Percentiles rank a stretch among this genome's conserved stretches.
Conservation (phyloP, 2,797 vertebrate species). For the Chiloscyllium punctatum region DNA sequence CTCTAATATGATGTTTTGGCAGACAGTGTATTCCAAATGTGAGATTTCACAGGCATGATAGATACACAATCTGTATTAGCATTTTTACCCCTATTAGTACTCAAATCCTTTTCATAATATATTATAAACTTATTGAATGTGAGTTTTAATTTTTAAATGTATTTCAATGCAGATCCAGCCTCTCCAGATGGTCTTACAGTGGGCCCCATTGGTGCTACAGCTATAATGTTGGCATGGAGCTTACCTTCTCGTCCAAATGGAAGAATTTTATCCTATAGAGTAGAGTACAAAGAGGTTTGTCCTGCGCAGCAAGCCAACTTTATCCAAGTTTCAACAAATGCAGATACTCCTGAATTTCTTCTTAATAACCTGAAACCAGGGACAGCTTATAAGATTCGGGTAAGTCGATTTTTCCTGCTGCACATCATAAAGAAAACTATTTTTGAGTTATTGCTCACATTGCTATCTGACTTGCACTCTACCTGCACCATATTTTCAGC, state of each 20-base stretch:
- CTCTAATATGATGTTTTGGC: background rate
- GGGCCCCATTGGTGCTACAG: slow-evolving; percentile 85
- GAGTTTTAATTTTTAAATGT: background rate
- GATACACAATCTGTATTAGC: background rate
- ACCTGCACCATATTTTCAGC: background rate
- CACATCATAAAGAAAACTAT: background rate
- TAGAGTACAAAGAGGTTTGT: slow-evolving; percentile 91
- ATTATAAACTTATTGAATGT: background rate
- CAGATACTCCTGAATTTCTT: slow-evolving; percentile 77
- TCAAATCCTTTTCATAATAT: background rate
- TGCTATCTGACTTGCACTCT: background rate
- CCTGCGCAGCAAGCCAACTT: slow-evolving; percentile 76
- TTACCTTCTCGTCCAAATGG: slow-evolving; percentile 61
- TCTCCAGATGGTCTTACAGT: slow-evolving; percentile 71
- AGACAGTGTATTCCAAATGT: background rate
- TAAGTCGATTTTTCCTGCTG: slow-evolving; percentile 47
- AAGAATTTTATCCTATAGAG: slow-evolving; percentile 69
- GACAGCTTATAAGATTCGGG: slow-evolving; percentile 88
- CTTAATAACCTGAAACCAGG: slow-evolving; percentile 84
- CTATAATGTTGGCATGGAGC: slow-evolving; percentile 84
- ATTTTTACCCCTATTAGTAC: background rate
- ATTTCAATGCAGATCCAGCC: slow-evolving; percentile 58
- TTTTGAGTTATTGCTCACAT: background rate
- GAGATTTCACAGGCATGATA: background rate
- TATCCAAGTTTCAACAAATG: slow-evolving; percentile 64